Evolutionary conservation across 2,113 vertebrate species (phyloP).

Genomic region (Lagopus leucura): DNA sequence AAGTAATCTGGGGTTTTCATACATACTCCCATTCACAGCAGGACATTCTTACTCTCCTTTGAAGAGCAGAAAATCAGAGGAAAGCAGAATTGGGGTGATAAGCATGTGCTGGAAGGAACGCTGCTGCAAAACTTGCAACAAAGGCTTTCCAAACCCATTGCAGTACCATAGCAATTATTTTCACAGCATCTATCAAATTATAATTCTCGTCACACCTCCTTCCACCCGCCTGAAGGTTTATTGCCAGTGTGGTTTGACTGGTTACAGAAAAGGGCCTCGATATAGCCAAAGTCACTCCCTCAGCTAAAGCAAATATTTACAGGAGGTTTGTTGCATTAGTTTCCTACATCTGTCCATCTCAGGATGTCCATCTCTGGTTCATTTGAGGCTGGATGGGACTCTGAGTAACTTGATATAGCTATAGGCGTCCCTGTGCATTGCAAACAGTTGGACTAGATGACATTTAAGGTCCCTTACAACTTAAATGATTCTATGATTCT

Average conservation of each 20-base stretch:
- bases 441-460: too few relatives aligned
- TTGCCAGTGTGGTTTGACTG: background rate
- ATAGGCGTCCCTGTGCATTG: too few relatives aligned
- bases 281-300: background rate
- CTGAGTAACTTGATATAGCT: too few relatives aligned
- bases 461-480: too few relatives aligned
- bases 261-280: background rate
- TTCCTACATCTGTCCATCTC: background rate
- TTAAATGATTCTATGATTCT: too few relatives aligned
- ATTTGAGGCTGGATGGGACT: too few relatives aligned
- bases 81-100: conserved; percentile 37
- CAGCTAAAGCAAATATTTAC: background rate
- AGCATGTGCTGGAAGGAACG: background rate
- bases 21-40: conserved; percentile 9
- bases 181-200: background rate
- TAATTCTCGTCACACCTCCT: background rate
- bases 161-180: background rate
- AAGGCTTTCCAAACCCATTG: conserved; percentile 9
- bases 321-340: background rate
- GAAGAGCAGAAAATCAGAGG: conserved; percentile 27
- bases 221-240: background rate
- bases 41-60: background rate
- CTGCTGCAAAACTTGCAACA: conserved; percentile 1
- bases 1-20: conserved; percentile 6
- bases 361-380: too few relatives aligned